Conservation (phyloP, 2,797 vertebrate species). For the Sebastes diaconus region DNA sequence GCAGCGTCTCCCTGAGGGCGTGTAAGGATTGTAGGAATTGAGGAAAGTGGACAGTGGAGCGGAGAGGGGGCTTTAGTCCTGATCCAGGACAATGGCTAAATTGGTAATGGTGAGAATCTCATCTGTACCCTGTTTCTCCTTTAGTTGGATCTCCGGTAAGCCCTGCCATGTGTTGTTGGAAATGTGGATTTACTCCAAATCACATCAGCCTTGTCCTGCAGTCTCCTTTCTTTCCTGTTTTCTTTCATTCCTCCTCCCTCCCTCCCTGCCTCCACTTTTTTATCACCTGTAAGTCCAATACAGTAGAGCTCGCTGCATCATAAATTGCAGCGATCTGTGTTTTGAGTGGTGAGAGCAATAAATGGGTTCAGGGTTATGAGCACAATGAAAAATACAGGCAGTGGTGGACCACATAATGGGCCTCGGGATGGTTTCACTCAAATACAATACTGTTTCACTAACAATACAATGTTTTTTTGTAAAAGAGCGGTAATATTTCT, state of each 20-base stretch:
- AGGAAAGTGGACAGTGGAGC: constrained; percentile 49
- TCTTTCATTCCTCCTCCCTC: constrained; percentile 16
- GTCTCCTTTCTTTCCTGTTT: neutral
- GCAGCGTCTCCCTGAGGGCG: constrained; percentile 55
- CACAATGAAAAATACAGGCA: constrained; percentile 43
- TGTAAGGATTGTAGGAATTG: constrained; percentile 61
- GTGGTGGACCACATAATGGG: constrained; percentile 41
- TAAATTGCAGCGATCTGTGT: constrained; percentile 31
- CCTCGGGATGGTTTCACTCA: constrained; percentile 29
- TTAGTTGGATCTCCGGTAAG: constrained; percentile 39
- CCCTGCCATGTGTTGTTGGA: constrained; percentile 26
- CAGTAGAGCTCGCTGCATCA: constrained; percentile 6
- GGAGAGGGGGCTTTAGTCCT: constrained; percentile 50
- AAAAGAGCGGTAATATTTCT: constrained; percentile 19
- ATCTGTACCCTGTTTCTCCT: constrained; percentile 43
- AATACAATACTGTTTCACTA: constrained; percentile 23
- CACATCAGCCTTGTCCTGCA: constrained; percentile 13
- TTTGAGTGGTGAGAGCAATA: constrained; percentile 43
- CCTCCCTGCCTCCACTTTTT: neutral
- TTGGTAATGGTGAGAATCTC: constrained; percentile 64
- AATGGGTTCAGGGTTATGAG: constrained; percentile 52
- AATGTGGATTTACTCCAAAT: constrained; percentile 45
- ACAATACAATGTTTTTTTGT: neutral
- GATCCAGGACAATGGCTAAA: constrained; percentile 67
- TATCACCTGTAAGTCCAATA: constrained; percentile 47